phyloP scores from a whole-genome alignment of 2,888 invertebrate species.

The Oscheius onirici region DNA sequence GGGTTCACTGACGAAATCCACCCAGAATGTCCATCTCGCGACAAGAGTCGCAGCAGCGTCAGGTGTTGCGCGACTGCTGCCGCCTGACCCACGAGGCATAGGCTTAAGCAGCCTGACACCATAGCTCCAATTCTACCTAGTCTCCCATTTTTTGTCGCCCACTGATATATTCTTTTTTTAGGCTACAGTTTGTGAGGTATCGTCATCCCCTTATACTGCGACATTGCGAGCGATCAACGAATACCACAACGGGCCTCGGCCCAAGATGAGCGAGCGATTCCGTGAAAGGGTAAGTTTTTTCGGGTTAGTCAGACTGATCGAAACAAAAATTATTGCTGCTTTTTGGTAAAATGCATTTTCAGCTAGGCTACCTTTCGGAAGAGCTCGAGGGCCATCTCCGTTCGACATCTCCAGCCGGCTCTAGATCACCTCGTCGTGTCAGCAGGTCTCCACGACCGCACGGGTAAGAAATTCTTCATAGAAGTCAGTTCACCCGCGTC shows the following conservation, averaged over 20 bases:
- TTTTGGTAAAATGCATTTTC: neutral
- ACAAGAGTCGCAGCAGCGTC: slow-evolving; percentile 21
- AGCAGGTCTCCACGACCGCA: slow-evolving; percentile 31
- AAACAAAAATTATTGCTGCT: neutral
- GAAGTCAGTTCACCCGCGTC: no score
- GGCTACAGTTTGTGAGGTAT: neutral
- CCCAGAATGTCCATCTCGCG: slow-evolving; percentile 30
- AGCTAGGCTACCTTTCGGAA: slow-evolving; percentile 52
- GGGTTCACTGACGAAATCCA: slow-evolving; percentile 6
- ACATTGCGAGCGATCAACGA: slow-evolving; percentile 34
- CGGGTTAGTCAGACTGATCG: neutral
- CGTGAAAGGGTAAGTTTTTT: slow-evolving; percentile 30
- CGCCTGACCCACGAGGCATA: slow-evolving; percentile 28
- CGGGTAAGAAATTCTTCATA: neutral
- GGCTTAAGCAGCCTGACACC: slow-evolving; percentile 23
- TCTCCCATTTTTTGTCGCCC: neutral
- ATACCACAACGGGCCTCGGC: slow-evolving; percentile 34
- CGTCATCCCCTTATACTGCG: slow-evolving; percentile 1
- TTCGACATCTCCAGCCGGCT: slow-evolving; percentile 30
- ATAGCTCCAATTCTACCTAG: slow-evolving; percentile 19
- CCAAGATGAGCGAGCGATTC: slow-evolving; percentile 35
- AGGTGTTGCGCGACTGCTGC: slow-evolving; percentile 30
- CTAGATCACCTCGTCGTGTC: slow-evolving; percentile 30
- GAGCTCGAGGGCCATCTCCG: slow-evolving; percentile 49
- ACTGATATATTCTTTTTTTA: neutral